Evolutionary conservation across 2,797 vertebrate species (phyloP).

Genomic region (Spondyliosoma cantharus): DNA sequence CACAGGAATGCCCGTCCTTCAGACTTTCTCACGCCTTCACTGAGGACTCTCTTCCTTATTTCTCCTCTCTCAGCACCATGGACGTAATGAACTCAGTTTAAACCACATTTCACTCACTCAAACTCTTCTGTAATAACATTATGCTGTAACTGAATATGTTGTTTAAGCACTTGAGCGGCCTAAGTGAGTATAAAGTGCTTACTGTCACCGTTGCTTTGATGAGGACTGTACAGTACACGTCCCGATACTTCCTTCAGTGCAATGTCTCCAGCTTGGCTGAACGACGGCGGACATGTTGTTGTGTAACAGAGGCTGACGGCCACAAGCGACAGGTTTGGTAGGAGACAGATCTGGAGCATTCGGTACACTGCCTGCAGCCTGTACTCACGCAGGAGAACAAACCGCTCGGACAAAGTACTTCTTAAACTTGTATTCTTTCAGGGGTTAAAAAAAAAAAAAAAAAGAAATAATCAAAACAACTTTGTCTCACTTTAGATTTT

Average conservation of each 20-base stretch:
- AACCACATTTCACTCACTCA: conserved; percentile 73
- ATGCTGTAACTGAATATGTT: conserved; percentile 56
- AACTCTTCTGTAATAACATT: conserved; percentile 59
- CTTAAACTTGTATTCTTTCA: conserved; percentile 30
- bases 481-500: conserved; percentile 34
- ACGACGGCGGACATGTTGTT: conserved; percentile 82
- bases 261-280: conserved; percentile 88
- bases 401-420: conserved; percentile 55
- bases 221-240: conserved; percentile 77
- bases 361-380: conserved; percentile 42
- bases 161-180: conserved; percentile 86
- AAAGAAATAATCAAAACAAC: conserved; percentile 6
- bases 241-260: conserved; percentile 87
- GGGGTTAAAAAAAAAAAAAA: conserved; percentile 36
- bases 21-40: conserved; percentile 55
- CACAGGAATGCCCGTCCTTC: conserved; percentile 78
- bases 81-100: conserved; percentile 66
- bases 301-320: conserved; percentile 75
- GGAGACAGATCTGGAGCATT: conserved; percentile 60
- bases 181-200: conserved; percentile 90
- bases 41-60: conserved; percentile 35
- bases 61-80: conserved; percentile 75
- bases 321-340: conserved; percentile 63
- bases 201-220: conserved; percentile 76
- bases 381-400: conserved; percentile 53